Conservation (phyloP, 2,113 vertebrate species). For the Plecotus auritus region DNA sequence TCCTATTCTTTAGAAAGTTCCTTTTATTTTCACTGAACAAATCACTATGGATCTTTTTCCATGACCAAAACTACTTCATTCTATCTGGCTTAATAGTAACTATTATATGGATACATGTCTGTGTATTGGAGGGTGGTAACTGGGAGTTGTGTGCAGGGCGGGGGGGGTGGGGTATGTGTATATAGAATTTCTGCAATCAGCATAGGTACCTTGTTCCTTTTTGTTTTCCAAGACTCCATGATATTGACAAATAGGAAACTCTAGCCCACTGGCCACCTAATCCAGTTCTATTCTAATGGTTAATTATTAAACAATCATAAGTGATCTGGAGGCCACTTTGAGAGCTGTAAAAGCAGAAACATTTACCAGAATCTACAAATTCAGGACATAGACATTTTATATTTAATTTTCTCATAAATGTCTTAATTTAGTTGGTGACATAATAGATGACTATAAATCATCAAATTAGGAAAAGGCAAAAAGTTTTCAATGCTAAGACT, state of each 20-base stretch:
- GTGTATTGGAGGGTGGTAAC: neutral
- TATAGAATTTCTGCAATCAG: neutral
- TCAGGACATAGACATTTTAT: constrained; percentile 6
- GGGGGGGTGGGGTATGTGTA: neutral
- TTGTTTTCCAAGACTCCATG: neutral
- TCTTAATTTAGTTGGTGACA: neutral
- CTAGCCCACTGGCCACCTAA: neutral
- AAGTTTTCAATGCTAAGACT: neutral
- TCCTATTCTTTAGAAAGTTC: neutral
- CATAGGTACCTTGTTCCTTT: neutral
- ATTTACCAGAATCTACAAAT: constrained; percentile 15
- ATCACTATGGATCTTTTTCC: neutral
- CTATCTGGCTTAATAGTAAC: neutral
- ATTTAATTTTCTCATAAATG: constrained; percentile 47
- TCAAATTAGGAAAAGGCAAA: neutral
- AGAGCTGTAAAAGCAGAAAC: neutral
- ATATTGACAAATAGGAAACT: neutral
- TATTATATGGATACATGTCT: neutral
- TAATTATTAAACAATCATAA: neutral
- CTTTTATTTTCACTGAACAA: neutral
- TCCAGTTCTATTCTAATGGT: neutral
- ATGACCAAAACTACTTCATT: neutral
- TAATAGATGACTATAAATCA: neutral
- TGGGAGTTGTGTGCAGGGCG: neutral
- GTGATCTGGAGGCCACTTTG: neutral